Evolutionary conservation across 2,888 invertebrate species (phyloP), one percentile per base, ranked within the genome.

Genomic region (Tipula unca): DNA sequence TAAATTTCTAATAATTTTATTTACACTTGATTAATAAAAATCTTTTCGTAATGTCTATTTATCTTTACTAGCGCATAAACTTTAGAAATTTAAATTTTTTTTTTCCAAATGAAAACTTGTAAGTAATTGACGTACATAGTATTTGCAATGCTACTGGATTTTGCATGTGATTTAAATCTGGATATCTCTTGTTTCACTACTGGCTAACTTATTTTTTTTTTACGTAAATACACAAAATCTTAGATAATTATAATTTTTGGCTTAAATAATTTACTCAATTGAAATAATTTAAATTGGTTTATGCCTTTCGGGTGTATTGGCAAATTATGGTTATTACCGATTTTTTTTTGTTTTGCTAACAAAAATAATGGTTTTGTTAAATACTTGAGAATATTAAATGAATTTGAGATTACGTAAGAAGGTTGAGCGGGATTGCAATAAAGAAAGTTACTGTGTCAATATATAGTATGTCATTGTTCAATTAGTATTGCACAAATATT

Each of bases 1-100:
- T 69, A 69, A 69, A 69, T 69, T 69, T 69, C 69, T 69, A 69
- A 69, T 69, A 69, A 69, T 69, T 69, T 69, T 69, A 69, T 69
- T 69, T 69, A 69, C 69, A 69, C 69, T 69, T 69, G 69, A 69
- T 69, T 69, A 69, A 69, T 69, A 69, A 69, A 48, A 25, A 25
- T 25, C 10, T 69, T 69, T 69, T 25, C 69, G 69, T 69, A 69
- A 69, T 25, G 25, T 69, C 25, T 25, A 10, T 48, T 48, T 48
- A 48, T 48, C 48, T 48, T 69, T 69, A 69, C 25, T 69, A 69
- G 13, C 69, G 25, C 69, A 69, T 25, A 69, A 69, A 69, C 10
- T 69, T 69, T 69, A 69, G 69, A 69, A 69, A 69, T 69, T 69
- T 69, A 25, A 69, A 69, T 69, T 10, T 4, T 54, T 54, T 69